Percentiles rank a stretch among this genome's conserved stretches.
These are phyloP conservation scores for Achroia grisella DNA, from an alignment of 1,140 invertebrate species.

Conservation along the genomic window DNA sequence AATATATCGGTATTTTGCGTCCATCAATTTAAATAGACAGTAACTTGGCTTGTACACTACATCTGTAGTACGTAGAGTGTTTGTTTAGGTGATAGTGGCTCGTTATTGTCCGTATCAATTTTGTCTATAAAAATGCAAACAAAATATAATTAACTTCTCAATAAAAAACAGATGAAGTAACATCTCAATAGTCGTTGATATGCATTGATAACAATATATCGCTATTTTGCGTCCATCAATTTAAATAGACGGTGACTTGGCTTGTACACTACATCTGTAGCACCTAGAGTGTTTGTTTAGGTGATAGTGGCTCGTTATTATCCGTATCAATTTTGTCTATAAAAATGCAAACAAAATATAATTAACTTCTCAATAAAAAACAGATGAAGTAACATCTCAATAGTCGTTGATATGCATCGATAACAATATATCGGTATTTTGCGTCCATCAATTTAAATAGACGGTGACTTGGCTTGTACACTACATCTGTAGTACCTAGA, in stretches of 20 bases:
- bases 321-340: no score
- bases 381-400: neutral
- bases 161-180: neutral
- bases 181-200: neutral
- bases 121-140: no score
- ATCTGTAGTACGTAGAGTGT: no score
- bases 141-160: no score
- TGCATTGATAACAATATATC: conserved; percentile 21
- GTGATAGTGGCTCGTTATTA: no score
- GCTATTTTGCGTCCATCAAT: conserved; percentile 29
- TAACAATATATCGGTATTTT: conserved; percentile 27
- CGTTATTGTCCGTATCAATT: no score
- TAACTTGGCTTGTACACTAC: conserved; percentile 16
- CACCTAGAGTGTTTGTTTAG: no score
- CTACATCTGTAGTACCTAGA: no score
- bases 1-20: conserved; percentile 28
- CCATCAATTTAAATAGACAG: conserved; percentile 29
- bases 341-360: no score
- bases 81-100: no score
- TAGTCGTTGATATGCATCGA: conserved; percentile 1
- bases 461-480: conserved; percentile 27
- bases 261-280: neutral
- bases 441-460: conserved; percentile 32
- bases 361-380: neutral
- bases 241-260: conserved; percentile 30